These are phyloP conservation scores for Pseudococcus viburni DNA, from an alignment of 2,888 invertebrate genomes.

Conservation along the genomic window DNA sequence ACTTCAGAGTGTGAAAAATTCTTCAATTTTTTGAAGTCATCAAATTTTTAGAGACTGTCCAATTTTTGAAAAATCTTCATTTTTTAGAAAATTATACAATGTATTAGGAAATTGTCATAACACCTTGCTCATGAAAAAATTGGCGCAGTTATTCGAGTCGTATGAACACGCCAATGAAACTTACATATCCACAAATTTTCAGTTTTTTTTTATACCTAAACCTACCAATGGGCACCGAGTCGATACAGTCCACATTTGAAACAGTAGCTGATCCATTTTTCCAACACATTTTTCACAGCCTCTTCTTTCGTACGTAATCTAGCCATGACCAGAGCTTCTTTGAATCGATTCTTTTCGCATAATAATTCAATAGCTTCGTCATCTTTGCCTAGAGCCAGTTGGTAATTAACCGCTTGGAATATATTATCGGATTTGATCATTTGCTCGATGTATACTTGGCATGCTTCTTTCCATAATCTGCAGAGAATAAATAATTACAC, in stretches of 20 bases:
- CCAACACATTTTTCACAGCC: slow-evolving; percentile 8
- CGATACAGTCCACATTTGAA: slow-evolving; percentile 51
- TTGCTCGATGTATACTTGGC: slow-evolving; percentile 76
- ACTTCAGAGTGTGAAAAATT: too few species aligned
- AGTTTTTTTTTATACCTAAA: background rate
- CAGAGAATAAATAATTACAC: background rate
- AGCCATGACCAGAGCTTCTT: slow-evolving; percentile 71
- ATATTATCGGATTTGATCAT: slow-evolving; percentile 74
- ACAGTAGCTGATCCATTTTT: slow-evolving; percentile 59
- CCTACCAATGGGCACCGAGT: slow-evolving; percentile 62
- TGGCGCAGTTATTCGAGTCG: too few species aligned
- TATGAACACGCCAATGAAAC: too few species aligned
- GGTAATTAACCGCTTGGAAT: slow-evolving; percentile 72
- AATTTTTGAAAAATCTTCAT: too few species aligned
- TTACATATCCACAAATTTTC: background rate
- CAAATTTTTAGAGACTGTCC: too few species aligned
- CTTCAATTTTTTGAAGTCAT: too few species aligned
- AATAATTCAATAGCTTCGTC: slow-evolving; percentile 73
- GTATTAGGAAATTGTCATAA: too few species aligned
- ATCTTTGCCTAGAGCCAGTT: slow-evolving; percentile 70
- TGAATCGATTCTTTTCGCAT: slow-evolving; percentile 70
- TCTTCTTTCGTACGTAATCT: slow-evolving; percentile 61
- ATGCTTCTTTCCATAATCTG: slow-evolving; percentile 76
- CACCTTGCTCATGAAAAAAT: too few species aligned
- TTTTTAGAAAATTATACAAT: too few species aligned